Evolutionary conservation across 2,888 invertebrate genomes (phyloP).

Genomic region (Vanessa cardui): DNA sequence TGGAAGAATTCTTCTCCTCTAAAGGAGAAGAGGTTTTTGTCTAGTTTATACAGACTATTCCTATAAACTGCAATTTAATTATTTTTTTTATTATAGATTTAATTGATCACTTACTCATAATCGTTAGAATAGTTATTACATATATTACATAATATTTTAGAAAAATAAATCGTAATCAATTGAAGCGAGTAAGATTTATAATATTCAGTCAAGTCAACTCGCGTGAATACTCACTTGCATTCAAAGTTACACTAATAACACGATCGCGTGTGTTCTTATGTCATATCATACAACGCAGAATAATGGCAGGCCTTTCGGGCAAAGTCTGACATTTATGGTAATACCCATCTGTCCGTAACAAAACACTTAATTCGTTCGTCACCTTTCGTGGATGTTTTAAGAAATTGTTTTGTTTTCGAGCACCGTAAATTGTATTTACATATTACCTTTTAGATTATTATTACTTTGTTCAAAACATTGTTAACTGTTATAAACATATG

Average conservation of each 20-base stretch:
- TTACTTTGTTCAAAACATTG: too few species aligned
- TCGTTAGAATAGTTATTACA: too few species aligned
- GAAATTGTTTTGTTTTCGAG: background rate
- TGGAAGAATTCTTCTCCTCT: too few species aligned
- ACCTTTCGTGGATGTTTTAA: constrained; percentile 4
- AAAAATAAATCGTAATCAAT: too few species aligned
- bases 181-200: too few species aligned
- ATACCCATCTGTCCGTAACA: constrained; percentile 29
- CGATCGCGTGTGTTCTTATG: constrained; percentile 33
- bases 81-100: too few species aligned
- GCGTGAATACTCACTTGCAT: constrained; percentile 39
- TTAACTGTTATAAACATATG: too few species aligned
- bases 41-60: too few species aligned
- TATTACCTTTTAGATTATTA: background rate
- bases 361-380: constrained; percentile 26
- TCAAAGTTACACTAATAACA: constrained; percentile 24
- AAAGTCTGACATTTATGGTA: constrained; percentile 45
- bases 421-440: constrained; percentile 6
- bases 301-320: constrained; percentile 59
- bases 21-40: too few species aligned
- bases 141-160: too few species aligned
- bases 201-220: constrained; percentile 14
- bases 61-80: too few species aligned
- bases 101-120: too few species aligned
- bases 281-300: constrained; percentile 42